Conservation (phyloP, 1,140 invertebrate genomes). For the Dendroctonus valens region DNA sequence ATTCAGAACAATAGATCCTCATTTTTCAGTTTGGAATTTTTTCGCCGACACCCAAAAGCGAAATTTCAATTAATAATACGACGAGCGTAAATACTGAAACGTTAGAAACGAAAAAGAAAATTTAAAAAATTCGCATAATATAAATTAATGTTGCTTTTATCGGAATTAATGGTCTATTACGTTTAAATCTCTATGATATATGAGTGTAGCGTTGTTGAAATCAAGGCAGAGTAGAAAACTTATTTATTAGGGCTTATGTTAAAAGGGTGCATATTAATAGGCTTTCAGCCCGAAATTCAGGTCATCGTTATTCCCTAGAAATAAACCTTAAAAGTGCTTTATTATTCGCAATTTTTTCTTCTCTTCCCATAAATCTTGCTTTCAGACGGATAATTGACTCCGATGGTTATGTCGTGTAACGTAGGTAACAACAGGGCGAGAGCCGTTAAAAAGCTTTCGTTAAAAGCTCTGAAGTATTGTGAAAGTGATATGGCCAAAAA, state of each 20-base stretch:
- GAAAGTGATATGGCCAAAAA: too few relatives aligned
- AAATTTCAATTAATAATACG: too few relatives aligned
- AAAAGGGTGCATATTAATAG: conserved; percentile 17
- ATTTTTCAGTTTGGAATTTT: too few relatives aligned
- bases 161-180: neutral
- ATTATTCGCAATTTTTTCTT: conserved; percentile 9
- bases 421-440: neutral
- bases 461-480: too few relatives aligned
- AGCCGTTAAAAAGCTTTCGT: neutral
- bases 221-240: conserved; percentile 8
- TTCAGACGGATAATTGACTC: neutral
- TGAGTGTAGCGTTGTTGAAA: conserved; percentile 1
- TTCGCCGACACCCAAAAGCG: too few relatives aligned
- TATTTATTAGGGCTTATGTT: conserved; percentile 18
- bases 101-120: too few relatives aligned
- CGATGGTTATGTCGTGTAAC: neutral
- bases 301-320: conserved; percentile 15
- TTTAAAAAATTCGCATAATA: too few relatives aligned
- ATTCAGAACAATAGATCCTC: too few relatives aligned
- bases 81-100: too few relatives aligned
- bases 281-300: conserved; percentile 3
- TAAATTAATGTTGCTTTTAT: conserved; percentile 2
- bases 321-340: conserved; percentile 17
- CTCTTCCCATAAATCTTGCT: conserved; percentile 16
- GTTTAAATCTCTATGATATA: conserved; percentile 4